These are phyloP conservation scores for Microctonus hyperodae DNA, from an alignment of 2,888 invertebrate species.

Conservation along the genomic window DNA sequence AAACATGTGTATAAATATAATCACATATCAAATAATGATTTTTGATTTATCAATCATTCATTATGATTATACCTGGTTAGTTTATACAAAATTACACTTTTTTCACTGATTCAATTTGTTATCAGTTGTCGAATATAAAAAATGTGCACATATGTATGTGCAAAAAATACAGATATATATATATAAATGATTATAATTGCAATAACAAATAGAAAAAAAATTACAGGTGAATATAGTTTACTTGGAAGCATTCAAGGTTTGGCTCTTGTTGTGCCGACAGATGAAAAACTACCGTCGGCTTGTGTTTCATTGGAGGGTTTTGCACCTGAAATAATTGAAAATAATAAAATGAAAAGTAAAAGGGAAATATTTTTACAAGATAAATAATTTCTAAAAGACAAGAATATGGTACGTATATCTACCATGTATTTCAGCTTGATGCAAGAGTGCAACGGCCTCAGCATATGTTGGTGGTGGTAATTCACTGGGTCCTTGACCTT, in stretches of 20 bases:
- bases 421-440: constrained; percentile 50
- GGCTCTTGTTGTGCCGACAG: constrained; percentile 33
- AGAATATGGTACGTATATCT: constrained; percentile 11
- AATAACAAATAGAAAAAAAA: constrained; percentile 15
- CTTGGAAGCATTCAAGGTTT: constrained; percentile 35
- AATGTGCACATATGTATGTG: constrained; percentile 5
- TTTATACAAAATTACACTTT: neutral
- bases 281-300: constrained; percentile 22
- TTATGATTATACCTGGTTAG: neutral
- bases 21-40: constrained; percentile 15
- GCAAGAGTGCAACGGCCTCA: constrained; percentile 65
- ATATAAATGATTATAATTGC: constrained; percentile 8
- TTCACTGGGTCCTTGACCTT: constrained; percentile 64
- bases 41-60: too few species aligned
- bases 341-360: neutral
- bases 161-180: too few species aligned
- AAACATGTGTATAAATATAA: constrained; percentile 3
- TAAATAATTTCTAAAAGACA: neutral
- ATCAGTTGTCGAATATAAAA: constrained; percentile 23
- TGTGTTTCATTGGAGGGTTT: constrained; percentile 27
- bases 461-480: constrained; percentile 72
- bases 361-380: neutral
- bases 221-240: constrained; percentile 2
- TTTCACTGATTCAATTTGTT: neutral
- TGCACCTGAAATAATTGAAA: constrained; percentile 29